Conservation (phyloP, 2,888 invertebrate genomes). For the Hyppa rectilinea region DNA sequence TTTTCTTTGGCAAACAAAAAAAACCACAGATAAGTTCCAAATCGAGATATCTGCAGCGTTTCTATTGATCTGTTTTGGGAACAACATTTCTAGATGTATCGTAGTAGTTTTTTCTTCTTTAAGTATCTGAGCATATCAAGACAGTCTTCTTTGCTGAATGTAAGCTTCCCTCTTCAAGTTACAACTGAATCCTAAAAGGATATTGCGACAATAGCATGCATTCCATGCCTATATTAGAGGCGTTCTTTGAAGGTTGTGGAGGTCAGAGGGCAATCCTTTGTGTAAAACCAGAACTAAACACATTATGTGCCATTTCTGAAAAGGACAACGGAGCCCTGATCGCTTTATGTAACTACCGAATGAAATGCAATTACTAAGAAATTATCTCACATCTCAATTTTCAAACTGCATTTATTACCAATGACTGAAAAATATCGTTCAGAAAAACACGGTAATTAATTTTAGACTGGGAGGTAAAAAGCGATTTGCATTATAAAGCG, state of each 20-base stretch:
- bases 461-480: conserved; percentile 29
- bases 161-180: background rate
- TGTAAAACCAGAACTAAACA: conserved; percentile 12
- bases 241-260: conserved; percentile 16
- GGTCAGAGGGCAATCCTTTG: conserved; percentile 38
- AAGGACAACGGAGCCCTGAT: conserved; percentile 18
- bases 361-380: conserved; percentile 6
- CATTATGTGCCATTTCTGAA: conserved; percentile 2
- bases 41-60: conserved; percentile 19
- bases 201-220: conserved; percentile 39
- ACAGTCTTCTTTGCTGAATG: background rate
- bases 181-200: conserved; percentile 13
- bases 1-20: conserved; percentile 29
- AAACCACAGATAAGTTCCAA: conserved; percentile 25
- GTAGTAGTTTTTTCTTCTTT: background rate
- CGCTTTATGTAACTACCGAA: conserved; percentile 1
- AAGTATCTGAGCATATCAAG: background rate
- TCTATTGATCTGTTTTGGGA: background rate
- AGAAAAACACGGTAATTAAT: conserved; percentile 29
- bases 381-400: background rate
- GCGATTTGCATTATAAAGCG: conserved; percentile 37
- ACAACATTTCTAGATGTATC: background rate
- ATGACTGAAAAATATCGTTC: conserved; percentile 11
- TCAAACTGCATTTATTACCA: background rate
- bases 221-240: conserved; percentile 31